These are phyloP conservation scores for Plotosus lineatus DNA, from an alignment of 2,113 vertebrate species.

Conservation along the genomic window DNA sequence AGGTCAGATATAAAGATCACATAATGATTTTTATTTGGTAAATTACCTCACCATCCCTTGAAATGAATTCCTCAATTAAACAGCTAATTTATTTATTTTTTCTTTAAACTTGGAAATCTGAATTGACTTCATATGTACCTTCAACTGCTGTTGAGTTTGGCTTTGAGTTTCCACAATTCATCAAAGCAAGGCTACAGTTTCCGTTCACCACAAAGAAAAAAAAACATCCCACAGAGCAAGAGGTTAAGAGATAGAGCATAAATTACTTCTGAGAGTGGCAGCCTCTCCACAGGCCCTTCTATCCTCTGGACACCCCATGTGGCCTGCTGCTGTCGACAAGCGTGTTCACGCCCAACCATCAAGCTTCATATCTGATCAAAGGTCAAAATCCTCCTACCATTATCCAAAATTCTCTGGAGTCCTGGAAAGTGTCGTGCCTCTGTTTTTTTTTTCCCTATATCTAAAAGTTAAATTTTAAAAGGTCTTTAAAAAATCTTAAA, in stretches of 20 bases:
- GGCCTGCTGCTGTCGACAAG: not conserved
- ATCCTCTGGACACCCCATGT: not conserved
- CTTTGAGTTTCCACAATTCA: not conserved
- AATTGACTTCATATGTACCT: slow-evolving; percentile 2
- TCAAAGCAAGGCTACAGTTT: not conserved
- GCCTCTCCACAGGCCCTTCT: not conserved
- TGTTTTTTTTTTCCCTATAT: not conserved
- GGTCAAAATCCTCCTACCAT: slow-evolving; percentile 3
- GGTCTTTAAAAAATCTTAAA: not conserved
- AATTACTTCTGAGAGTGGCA: not conserved
- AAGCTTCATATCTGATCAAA: not conserved
- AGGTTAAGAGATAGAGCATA: not conserved
- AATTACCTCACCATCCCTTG: not conserved
- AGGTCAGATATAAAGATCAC: not conserved
- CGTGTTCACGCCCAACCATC: not conserved
- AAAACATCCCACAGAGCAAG: not conserved
- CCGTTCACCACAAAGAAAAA: slow-evolving; percentile 2
- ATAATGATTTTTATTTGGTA: not conserved
- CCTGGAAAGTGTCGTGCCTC: slow-evolving; percentile 1
- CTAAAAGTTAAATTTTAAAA: not conserved
- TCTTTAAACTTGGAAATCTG: not conserved
- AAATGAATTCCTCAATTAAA: not conserved
- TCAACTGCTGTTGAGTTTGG: not conserved
- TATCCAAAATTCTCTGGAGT: not conserved
- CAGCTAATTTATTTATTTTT: not conserved